Conservation (phyloP, 2,888 invertebrate species). For the Polyploca ridens region DNA sequence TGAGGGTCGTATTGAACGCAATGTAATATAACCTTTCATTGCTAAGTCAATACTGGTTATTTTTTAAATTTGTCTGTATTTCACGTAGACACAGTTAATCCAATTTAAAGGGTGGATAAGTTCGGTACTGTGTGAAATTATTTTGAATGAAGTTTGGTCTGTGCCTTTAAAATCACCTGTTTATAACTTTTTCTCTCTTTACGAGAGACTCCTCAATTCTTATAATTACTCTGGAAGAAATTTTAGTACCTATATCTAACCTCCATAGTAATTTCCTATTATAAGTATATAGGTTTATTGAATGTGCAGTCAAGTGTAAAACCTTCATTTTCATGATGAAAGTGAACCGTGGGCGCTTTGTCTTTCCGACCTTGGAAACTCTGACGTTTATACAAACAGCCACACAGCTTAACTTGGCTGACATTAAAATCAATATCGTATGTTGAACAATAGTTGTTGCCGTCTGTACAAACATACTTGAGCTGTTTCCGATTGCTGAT, state of each 20-base stretch:
- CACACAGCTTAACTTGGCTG: background rate
- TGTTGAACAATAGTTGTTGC: conserved; percentile 5
- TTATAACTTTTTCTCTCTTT: too few species aligned
- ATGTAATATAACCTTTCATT: conserved; percentile 1
- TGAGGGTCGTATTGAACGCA: conserved; percentile 2
- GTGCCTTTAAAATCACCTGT: too few species aligned
- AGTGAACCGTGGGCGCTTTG: conserved; percentile 19
- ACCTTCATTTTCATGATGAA: conserved; percentile 13
- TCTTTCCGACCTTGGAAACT: conserved; percentile 26
- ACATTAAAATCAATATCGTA: conserved; percentile 4
- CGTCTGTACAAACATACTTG: background rate
- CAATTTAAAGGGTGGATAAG: background rate
- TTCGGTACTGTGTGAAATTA: background rate
- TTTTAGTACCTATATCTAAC: background rate
- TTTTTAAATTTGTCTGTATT: background rate
- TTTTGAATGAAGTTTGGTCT: background rate
- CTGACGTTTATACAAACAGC: conserved; percentile 4
- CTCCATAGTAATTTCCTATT: background rate
- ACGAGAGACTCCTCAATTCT: too few species aligned
- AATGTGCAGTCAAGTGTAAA: conserved; percentile 9
- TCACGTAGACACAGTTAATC: background rate
- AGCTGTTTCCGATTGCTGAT: conserved; percentile 30
- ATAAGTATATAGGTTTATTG: background rate
- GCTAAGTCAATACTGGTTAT: background rate
- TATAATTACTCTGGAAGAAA: background rate